Evolutionary conservation across 2,797 vertebrate genomes (phyloP), one percentile per base, ranked within the genome.

Genomic region (Aulostomus chinensis): DNA sequence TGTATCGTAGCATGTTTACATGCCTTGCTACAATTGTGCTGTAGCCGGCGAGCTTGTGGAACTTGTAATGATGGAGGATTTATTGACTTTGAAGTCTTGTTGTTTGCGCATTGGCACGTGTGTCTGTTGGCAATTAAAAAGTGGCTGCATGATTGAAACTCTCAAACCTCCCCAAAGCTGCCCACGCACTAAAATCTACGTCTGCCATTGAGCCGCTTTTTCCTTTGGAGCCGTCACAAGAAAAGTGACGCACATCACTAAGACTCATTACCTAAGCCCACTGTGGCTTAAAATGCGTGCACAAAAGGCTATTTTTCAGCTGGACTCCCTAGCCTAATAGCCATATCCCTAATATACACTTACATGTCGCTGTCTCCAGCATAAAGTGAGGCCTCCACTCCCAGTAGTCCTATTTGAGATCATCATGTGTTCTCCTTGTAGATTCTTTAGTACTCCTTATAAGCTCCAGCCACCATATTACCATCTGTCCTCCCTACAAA

Each of bases 331-430:
- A 13, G 59, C 24, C 39, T 67, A 67, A 68, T 73, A 54, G 50
- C 56, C 54, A 31, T 14, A 46, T 61, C 51, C 55, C 60, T 69
- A 64, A 58, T 73, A 64, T 61, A 63, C 62, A 58, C 68, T 60
- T 61, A 71, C 66, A 24, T n/a, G n/a, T n/a, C 37, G 20, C 61
- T 21, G 58, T 39, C 25, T 40, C 40, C 7, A 40, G 43, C 54
- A 75, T 72, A 33, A 69, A 57, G 62, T 51, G 42, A 76, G 42
- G 35, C 41, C 39, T 32, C 11, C 29, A 13, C 49, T 83, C 80
- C 80, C 81, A 60, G 57, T 68, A 37, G 79, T 40, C 40, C 78
- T 17, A 79, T 88, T 80, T 79, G 38, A 60, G 76, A 68, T 76
- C 66, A 84, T 84, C 60, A 64, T 74, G 72, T 41, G 45, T 73